Evolutionary conservation across 2,888 invertebrate genomes (phyloP), one percentile per base, ranked within the genome.

Genomic region (Epicampocera succincta): DNA sequence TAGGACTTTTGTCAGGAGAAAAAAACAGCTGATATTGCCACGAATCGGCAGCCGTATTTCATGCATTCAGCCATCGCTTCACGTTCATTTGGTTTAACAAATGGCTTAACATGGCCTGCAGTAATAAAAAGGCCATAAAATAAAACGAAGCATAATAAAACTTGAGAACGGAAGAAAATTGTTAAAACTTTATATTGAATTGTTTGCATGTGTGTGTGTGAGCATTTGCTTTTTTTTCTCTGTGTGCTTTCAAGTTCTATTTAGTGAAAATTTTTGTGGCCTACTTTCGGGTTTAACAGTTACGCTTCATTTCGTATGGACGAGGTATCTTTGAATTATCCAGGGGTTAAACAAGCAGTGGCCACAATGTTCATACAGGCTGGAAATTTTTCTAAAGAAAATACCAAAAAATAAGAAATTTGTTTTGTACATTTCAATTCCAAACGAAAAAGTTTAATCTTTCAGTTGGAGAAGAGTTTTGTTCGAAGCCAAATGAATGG

Each of bases 201-300:
- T 75, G n/a, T 33, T 40, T 73, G 17, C 15, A n/a, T 25, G 11
- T 11, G n/a, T 11, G 21, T 11, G 11, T 42, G 38, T 15, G 15
- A 19, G n/a, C 19, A 25, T 65, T 5, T 19, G 19, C 63, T 8
- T 71, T n/a, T 61, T 68, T 50, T 54, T 44, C 40, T 21, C 21
- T 56, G 46, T 48, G 60, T 68, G 40, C 52, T 21, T 44, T n/a
- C 54, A 15, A 56, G 25, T 38, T 56, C 19, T 33, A 33, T 44
- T 66, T 44, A 2, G 29, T 11, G n/a, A 17, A 2, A 12, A 48
- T 71, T 40, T 61, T 58, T 74, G 69, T 80, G 74, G 63, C 74
- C 68, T 79, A 69, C 48, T 63, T 72, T 69, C 66, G 50, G 48
- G 69, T 68, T 73, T 54, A 25, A 63, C 21, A 44, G 25, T 60